These are phyloP conservation scores for Eurypyga helias DNA, from an alignment of 2,113 vertebrate species.

Conservation along the genomic window DNA sequence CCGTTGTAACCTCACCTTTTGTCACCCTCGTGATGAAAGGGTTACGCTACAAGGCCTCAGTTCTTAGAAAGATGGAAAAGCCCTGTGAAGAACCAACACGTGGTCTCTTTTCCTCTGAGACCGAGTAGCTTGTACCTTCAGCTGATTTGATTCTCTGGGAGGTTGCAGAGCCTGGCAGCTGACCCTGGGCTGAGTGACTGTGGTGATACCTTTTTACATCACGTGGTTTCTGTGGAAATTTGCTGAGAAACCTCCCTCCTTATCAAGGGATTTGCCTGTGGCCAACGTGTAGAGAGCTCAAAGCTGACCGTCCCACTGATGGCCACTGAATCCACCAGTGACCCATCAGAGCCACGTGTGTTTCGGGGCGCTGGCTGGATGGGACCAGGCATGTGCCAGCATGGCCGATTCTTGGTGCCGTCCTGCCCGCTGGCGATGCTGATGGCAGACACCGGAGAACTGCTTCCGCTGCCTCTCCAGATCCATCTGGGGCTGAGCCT, in stretches of 20 bases:
- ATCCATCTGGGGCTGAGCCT: background rate
- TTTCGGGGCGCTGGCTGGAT: background rate
- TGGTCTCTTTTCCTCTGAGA: background rate
- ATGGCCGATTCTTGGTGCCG: background rate
- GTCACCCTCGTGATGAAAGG: background rate
- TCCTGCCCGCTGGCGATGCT: no score
- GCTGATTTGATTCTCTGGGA: background rate
- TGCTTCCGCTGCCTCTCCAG: background rate
- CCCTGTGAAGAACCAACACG: background rate
- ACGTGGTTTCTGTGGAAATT: background rate
- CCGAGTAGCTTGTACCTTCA: background rate
- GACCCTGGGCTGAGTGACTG: background rate
- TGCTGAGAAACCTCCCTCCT: background rate
- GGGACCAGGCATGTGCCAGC: background rate
- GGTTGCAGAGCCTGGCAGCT: background rate
- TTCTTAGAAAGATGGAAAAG: background rate
- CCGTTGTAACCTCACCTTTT: background rate
- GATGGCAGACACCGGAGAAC: background rate
- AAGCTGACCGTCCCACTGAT: background rate
- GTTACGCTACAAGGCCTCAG: background rate
- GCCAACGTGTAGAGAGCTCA: background rate
- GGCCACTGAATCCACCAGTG: background rate
- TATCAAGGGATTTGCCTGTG: background rate
- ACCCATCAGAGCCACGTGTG: background rate
- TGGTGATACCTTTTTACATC: background rate